These are phyloP conservation scores for Drosophila lacicola DNA, from an alignment of 2,888 invertebrate genomes.

Conservation along the genomic window DNA sequence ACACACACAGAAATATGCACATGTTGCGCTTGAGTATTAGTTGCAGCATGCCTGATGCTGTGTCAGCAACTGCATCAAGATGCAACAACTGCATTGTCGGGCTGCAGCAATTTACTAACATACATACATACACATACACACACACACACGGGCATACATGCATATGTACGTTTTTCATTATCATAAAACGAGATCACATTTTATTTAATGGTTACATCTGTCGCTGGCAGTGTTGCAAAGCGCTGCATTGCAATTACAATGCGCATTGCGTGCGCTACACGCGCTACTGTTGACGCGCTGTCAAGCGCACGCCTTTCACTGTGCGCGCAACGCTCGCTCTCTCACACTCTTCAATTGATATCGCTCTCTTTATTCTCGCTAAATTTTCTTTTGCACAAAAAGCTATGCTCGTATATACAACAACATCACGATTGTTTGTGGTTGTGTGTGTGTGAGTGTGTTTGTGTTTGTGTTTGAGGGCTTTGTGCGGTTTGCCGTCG, in stretches of 20 bases:
- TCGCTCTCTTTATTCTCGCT: constrained; percentile 41
- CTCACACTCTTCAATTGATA: constrained; percentile 16
- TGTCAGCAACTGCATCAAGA: constrained; percentile 57
- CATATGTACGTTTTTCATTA: constrained; percentile 47
- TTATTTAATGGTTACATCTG: constrained; percentile 55
- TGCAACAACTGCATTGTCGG: constrained; percentile 40
- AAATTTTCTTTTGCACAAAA: constrained; percentile 42
- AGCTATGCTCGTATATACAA: constrained; percentile 41
- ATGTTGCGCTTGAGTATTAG: constrained; percentile 21
- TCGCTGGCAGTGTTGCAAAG: constrained; percentile 63
- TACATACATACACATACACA: constrained; percentile 6
- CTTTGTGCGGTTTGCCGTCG: constrained; percentile 67
- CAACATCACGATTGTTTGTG: constrained; percentile 37
- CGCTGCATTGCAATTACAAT: constrained; percentile 50
- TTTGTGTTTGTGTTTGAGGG: constrained; percentile 34
- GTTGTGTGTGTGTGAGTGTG: constrained; percentile 17
- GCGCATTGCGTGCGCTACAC: constrained; percentile 52
- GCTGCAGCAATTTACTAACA: constrained; percentile 35
- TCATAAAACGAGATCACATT: constrained; percentile 67
- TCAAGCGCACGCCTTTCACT: constrained; percentile 54
- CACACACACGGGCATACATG: background rate
- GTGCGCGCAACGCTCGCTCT: background rate
- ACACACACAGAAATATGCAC: constrained; percentile 12
- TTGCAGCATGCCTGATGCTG: constrained; percentile 47
- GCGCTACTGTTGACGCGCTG: constrained; percentile 64